Percentiles rank a stretch among this genome's conserved stretches.
Evolutionary conservation across 2,888 invertebrate genomes (phyloP).

Genomic region (Lumbricus terrestris): DNA sequence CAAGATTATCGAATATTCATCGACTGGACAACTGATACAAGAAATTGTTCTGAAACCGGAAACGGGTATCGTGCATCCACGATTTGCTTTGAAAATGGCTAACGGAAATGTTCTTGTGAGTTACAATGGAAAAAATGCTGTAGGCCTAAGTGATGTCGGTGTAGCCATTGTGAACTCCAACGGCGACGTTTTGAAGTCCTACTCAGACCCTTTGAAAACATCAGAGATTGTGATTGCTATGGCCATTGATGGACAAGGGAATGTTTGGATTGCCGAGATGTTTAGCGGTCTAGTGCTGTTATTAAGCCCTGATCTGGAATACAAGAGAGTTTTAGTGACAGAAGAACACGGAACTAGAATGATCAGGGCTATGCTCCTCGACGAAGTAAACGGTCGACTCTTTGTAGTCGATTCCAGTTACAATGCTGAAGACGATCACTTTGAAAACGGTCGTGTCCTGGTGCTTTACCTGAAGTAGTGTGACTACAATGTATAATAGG

Average conservation of each 20-base stretch:
- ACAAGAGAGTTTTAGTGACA: not conserved
- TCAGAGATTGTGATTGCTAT: not conserved
- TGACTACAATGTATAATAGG: not conserved
- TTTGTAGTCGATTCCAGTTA: not conserved
- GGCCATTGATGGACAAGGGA: not conserved
- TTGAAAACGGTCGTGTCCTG: not conserved
- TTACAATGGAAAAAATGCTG: not conserved
- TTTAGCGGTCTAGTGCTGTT: no score
- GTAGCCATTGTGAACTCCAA: no score
- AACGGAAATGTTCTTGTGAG: not conserved
- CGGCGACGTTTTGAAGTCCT: no score
- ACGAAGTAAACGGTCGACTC: conserved; percentile 3
- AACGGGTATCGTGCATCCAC: no score
- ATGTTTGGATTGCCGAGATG: not conserved
- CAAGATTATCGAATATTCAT: no score
- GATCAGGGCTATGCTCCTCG: not conserved
- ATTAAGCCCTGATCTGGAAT: not conserved
- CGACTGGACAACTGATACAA: no score
- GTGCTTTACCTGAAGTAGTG: not conserved
- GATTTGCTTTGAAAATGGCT: no score
- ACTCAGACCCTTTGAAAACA: no score
- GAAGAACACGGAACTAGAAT: not conserved
- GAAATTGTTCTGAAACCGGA: no score
- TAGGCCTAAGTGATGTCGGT: not conserved
- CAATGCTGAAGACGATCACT: no score